These are phyloP conservation scores for Adoxophyes honmai DNA, from an alignment of 1,140 invertebrate species.

Conservation along the genomic window DNA sequence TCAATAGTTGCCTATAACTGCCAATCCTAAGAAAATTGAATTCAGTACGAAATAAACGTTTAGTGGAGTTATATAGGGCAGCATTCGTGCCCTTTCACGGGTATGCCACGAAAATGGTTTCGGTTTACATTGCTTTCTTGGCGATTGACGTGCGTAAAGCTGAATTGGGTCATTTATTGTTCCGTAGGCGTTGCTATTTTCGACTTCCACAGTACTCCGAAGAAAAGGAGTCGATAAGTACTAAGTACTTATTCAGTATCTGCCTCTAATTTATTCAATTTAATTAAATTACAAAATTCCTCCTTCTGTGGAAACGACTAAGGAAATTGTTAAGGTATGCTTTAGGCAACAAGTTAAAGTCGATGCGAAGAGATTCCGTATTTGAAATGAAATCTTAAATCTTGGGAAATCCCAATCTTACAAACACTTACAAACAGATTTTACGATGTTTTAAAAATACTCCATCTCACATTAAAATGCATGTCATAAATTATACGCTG, in stretches of 20 bases:
- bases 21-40: background rate
- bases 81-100: background rate
- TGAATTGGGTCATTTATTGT: background rate
- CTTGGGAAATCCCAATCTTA: too few species aligned
- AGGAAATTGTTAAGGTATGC: too few species aligned
- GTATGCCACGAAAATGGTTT: background rate
- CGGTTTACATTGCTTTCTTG: constrained; percentile 1
- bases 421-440: too few species aligned
- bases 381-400: too few species aligned
- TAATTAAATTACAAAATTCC: too few species aligned
- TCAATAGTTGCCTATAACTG: too few species aligned
- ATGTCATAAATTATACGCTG: background rate
- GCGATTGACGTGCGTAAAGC: background rate
- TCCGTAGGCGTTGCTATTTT: background rate
- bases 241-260: too few species aligned
- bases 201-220: background rate
- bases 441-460: background rate
- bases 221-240: background rate
- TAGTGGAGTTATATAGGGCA: background rate
- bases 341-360: too few species aligned
- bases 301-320: too few species aligned
- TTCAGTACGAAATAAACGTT: background rate
- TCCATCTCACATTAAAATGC: background rate
- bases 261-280: too few species aligned
- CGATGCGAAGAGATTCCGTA: too few species aligned